A percentile compares a stretch with the other conserved stretches of the same genome.
These are phyloP conservation scores for Bufo gargarizans DNA, from an alignment of 2,113 vertebrate genomes.

Conservation along the genomic window DNA sequence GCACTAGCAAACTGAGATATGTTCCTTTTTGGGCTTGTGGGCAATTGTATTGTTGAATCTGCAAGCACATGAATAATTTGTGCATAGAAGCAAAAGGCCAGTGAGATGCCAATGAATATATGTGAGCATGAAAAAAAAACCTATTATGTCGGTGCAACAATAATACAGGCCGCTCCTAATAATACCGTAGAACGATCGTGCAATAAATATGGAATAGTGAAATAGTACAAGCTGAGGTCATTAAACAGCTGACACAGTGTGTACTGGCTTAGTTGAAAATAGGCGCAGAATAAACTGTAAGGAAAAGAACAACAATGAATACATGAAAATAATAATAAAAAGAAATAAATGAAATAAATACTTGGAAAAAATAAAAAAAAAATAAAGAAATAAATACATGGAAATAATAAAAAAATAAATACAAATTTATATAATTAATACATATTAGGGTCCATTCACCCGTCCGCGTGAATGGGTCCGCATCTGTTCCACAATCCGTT, in stretches of 20 bases:
- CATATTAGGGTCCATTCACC: no score
- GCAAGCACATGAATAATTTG: slow-evolving; percentile 52
- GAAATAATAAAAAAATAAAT: no score
- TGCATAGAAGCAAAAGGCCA: slow-evolving; percentile 53
- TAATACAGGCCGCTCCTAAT: slow-evolving; percentile 32
- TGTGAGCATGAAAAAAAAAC: slow-evolving; percentile 37
- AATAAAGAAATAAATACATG: no score
- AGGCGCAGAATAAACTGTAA: background rate
- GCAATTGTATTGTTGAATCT: slow-evolving; percentile 46
- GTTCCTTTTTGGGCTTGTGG: slow-evolving; percentile 34
- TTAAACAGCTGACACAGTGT: slow-evolving; percentile 35
- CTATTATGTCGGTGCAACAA: slow-evolving; percentile 29
- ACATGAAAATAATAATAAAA: background rate
- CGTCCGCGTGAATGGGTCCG: no score
- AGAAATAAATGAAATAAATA: no score
- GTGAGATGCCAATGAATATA: slow-evolving; percentile 32
- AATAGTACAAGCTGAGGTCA: slow-evolving; percentile 47
- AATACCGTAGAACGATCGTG: slow-evolving; percentile 1
- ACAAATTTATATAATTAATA: no score
- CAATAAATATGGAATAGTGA: slow-evolving; percentile 47
- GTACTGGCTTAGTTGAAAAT: background rate
- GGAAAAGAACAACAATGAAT: background rate
- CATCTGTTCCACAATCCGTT: no score
- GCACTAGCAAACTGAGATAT: slow-evolving; percentile 18
- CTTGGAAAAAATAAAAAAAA: no score